Base-by-base conservation (phyloP, 1,140 invertebrate species). In the Venturia canescens region DNA sequence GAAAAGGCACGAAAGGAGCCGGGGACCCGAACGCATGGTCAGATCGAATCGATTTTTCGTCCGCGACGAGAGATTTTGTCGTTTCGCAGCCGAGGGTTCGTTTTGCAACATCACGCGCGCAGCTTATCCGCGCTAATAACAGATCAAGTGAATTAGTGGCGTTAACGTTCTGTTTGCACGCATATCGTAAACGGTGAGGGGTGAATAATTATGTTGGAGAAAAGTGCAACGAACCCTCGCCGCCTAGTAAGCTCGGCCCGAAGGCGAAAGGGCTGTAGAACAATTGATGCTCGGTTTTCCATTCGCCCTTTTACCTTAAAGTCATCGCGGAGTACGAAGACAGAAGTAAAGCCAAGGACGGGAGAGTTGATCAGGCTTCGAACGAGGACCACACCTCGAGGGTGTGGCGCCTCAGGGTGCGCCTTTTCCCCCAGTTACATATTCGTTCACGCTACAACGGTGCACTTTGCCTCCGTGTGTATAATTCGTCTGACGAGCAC, bases 391-490 rank as follows among this genome's bases (percentile, higher is more conserved):
- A 26, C 60, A 63, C 60, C 60, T 63, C 3, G 27, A 63, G 60
- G 60, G 60, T 63, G 60, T 63, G 60, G 60, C 60, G n/a, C 9
- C 27, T 63, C 23, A 63, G 60, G 60, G 60, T 63, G 60, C 60
- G 60, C 60, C 60, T 63, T 63, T 26, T 23, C n/a, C 60, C 60
- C 23, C 7, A 44, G 60, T 23, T 23, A 63, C 7, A 63, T 26
- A 23, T 63, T 63, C 60, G n/a, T 63, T 23, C 6, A 63, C 60
- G 60, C 23, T 26, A 27, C 15, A 63, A 26, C 7, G 23, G 23
- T 26, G 60, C 60, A 63, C 60, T 63, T 63, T 63, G 60, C 60
- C 23, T 26, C 60, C 23, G 60, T 63, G 60, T 63, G 15, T 4
- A 26, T 63, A 63, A 63, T 63, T 63, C 23, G n/a, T 23, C 4